These are phyloP conservation scores for Zhengitettix transpicula DNA, from an alignment of 2,888 invertebrate species.

Conservation along the genomic window DNA sequence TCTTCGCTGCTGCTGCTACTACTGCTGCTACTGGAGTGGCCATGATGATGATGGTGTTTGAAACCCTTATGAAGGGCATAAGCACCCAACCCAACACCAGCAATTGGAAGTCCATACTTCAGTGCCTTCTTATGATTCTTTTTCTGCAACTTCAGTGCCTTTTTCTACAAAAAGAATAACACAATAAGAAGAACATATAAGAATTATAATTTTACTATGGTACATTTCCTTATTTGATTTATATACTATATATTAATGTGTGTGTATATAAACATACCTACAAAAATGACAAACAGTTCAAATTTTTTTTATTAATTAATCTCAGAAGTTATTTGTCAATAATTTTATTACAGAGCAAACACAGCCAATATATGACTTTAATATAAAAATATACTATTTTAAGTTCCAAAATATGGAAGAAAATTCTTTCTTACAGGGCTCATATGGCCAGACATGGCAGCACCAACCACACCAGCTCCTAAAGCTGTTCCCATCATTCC, in stretches of 20 bases:
- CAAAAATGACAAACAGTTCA: too few species aligned
- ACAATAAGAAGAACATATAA: too few species aligned
- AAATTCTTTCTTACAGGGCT: slow-evolving; percentile 11
- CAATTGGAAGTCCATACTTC: slow-evolving; percentile 27
- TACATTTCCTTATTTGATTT: too few species aligned
- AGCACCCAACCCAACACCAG: slow-evolving; percentile 33
- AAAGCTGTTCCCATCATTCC: slow-evolving; percentile 11
- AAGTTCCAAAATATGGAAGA: background rate
- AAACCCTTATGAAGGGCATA: slow-evolving; percentile 37
- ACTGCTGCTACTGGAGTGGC: slow-evolving; percentile 1
- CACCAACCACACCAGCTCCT: slow-evolving; percentile 15
- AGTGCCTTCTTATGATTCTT: slow-evolving; percentile 28
- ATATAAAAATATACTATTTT: too few species aligned
- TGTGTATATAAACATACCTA: too few species aligned
- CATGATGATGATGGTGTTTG: slow-evolving; percentile 1
- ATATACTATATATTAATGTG: too few species aligned
- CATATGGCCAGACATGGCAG: slow-evolving; percentile 15
- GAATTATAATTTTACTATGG: too few species aligned
- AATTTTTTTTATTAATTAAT: too few species aligned
- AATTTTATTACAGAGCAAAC: too few species aligned
- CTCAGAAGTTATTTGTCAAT: too few species aligned
- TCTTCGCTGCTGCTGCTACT: slow-evolving; percentile 5
- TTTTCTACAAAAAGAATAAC: slow-evolving; percentile 15
- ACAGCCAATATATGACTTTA: too few species aligned
- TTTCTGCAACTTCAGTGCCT: slow-evolving; percentile 20